These are phyloP conservation scores for Oasisia sp. DNA, from an alignment of 2,888 invertebrate species.

Conservation along the genomic window DNA sequence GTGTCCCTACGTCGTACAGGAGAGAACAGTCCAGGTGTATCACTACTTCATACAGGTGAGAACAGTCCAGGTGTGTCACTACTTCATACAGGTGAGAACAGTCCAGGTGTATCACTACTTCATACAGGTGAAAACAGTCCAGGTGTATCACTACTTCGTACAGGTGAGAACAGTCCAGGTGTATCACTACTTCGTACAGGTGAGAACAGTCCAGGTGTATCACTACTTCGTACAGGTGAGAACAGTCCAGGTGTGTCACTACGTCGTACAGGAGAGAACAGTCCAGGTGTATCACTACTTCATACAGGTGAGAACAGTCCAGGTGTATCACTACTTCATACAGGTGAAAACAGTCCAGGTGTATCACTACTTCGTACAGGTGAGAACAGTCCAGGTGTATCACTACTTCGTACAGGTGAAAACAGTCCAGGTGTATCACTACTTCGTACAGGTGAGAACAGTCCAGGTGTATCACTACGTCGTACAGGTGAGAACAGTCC, in stretches of 20 bases:
- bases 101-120: too few relatives aligned
- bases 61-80: too few relatives aligned
- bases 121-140: conserved; percentile 80
- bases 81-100: conserved; percentile 84
- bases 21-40: background rate
- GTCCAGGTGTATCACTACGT: too few relatives aligned
- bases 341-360: conserved; percentile 78
- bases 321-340: conserved; percentile 90
- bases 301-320: conserved; percentile 80
- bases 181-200: conserved; percentile 93
- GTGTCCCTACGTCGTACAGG: too few relatives aligned
- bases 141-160: conserved; percentile 90
- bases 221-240: conserved; percentile 90
- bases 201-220: too few relatives aligned
- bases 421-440: too few relatives aligned
- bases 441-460: conserved; percentile 84
- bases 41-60: conserved; percentile 88
- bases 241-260: too few relatives aligned
- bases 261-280: conserved; percentile 84
- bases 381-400: too few relatives aligned
- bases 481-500: conserved; percentile 80
- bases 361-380: conserved; percentile 93
- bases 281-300: too few relatives aligned
- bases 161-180: conserved; percentile 78
- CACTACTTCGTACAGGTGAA: conserved; percentile 90